Conservation (phyloP, 2,888 invertebrate species). For the Syrista parreyssii region DNA sequence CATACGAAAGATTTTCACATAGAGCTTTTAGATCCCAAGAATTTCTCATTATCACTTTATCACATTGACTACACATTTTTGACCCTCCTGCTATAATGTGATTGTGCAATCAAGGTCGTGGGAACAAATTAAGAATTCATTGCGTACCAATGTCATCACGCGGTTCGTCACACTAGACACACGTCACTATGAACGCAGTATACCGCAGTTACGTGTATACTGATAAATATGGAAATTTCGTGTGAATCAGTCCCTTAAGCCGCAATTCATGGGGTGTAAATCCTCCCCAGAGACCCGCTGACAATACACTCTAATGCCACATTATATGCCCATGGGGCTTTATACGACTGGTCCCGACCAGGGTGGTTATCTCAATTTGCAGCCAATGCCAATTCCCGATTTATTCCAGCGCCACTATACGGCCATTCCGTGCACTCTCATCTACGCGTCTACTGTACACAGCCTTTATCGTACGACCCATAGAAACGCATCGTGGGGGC, state of each 20-base stretch:
- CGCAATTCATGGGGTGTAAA: conserved; percentile 56
- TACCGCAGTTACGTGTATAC: neutral
- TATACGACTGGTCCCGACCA: neutral
- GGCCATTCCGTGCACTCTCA: neutral
- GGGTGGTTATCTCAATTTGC: conserved; percentile 58
- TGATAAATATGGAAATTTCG: conserved; percentile 49
- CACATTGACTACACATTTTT: neutral
- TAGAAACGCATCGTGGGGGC: neutral
- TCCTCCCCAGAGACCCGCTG: conserved; percentile 46
- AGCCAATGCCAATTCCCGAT: conserved; percentile 35
- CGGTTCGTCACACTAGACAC: neutral
- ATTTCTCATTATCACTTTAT: neutral
- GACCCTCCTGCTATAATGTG: neutral
- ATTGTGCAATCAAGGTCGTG: neutral
- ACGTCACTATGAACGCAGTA: neutral
- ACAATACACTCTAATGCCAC: conserved; percentile 58
- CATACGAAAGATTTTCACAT: neutral
- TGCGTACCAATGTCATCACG: no score
- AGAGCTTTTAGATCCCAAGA: neutral
- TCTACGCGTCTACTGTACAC: neutral
- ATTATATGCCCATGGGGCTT: conserved; percentile 44
- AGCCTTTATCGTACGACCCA: neutral
- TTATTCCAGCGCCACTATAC: neutral
- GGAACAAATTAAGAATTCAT: neutral
- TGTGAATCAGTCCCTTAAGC: conserved; percentile 48